A percentile compares a stretch with the other conserved stretches of the same genome.
These are phyloP conservation scores for Corythoichthys haematopterus DNA, from an alignment of 2,113 vertebrate genomes.

Conservation along the genomic window DNA sequence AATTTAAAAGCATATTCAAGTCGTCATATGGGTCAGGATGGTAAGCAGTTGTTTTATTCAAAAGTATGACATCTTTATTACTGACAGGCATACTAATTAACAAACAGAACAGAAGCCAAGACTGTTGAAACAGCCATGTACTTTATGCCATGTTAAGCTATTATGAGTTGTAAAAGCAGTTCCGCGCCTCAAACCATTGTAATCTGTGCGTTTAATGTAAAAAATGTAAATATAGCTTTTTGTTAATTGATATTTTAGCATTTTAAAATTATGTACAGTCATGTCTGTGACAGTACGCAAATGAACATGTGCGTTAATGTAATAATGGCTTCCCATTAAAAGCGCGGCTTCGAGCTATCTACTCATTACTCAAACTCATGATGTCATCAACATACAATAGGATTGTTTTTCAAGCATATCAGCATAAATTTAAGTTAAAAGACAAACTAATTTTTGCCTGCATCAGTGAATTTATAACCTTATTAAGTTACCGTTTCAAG, in stretches of 20 bases:
- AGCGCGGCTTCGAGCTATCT: not conserved
- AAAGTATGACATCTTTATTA: not conserved
- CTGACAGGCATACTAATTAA: not conserved
- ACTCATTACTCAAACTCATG: not conserved
- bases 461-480: not conserved
- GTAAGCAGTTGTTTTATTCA: not conserved
- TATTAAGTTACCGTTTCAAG: not conserved
- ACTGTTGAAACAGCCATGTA: not conserved
- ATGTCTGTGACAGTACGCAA: not conserved
- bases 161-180: not conserved
- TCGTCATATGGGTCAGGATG: not conserved
- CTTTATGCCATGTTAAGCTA: not conserved
- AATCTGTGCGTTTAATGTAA: not conserved
- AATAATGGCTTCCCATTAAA: not conserved
- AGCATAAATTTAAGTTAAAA: not conserved
- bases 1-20: not conserved
- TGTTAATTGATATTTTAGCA: not conserved
- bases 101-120: not conserved
- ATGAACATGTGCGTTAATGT: not conserved
- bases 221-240: not conserved
- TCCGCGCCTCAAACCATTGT: not conserved
- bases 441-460: not conserved
- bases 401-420: not conserved
- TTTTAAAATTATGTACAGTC: not conserved
- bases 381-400: not conserved